Percentiles rank a stretch among this genome's conserved stretches.
Evolutionary conservation across 2,797 vertebrate species (phyloP).

Genomic region (Cirrhinus molitorella): DNA sequence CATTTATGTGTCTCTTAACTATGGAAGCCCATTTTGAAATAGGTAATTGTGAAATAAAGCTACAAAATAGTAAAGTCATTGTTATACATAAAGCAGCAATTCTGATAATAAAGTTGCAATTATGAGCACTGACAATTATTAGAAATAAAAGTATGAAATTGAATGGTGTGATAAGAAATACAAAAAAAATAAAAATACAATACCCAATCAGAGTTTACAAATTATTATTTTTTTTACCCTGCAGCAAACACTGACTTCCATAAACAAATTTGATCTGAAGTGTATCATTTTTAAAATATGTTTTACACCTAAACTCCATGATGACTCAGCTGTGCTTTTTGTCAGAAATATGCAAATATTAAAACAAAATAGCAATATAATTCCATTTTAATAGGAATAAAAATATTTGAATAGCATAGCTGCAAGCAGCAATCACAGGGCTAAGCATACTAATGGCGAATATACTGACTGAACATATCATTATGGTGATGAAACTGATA

Average conservation of each 20-base stretch:
- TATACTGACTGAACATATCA: too few relatives aligned
- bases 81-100: background rate
- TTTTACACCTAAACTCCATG: background rate
- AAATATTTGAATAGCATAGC: background rate
- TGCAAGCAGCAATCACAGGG: background rate
- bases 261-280: background rate
- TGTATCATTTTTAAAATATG: background rate
- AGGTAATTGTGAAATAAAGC: background rate
- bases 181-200: too few relatives aligned
- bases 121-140: background rate
- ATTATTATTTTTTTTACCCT: too few relatives aligned
- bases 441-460: too few relatives aligned
- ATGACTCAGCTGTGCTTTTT: background rate
- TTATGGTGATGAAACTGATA: too few relatives aligned
- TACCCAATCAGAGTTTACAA: too few relatives aligned
- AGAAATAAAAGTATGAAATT: background rate
- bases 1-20: background rate
- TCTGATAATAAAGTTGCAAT: background rate
- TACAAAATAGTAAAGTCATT: background rate
- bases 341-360: background rate
- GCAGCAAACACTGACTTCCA: background rate
- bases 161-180: background rate
- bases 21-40: background rate
- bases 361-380: background rate
- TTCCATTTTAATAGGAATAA: background rate